Evolutionary conservation across 1,140 invertebrate species (phyloP).

Genomic region (Hylaeus anthracinus): DNA sequence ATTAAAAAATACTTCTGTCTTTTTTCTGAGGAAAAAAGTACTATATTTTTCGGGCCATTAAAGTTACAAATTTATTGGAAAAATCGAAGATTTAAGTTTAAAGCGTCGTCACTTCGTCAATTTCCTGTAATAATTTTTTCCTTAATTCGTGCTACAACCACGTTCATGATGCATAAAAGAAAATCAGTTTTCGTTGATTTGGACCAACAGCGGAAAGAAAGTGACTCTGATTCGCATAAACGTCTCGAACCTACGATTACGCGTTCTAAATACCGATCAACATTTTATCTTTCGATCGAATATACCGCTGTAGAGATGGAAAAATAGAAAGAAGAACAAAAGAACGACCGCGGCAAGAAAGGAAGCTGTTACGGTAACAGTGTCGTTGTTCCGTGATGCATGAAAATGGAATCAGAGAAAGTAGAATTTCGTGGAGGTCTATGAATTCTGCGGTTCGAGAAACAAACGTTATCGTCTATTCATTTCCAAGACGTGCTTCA

Average conservation of each 20-base stretch:
- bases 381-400: slow-evolving; percentile 36
- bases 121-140: too few species aligned
- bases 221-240: background rate
- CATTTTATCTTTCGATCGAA: background rate
- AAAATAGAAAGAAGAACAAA: slow-evolving; percentile 22
- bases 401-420: slow-evolving; percentile 53
- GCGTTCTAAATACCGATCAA: background rate
- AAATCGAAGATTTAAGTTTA: too few species aligned
- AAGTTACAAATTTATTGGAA: too few species aligned
- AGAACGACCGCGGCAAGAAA: slow-evolving; percentile 8
- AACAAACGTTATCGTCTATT: slow-evolving; percentile 7
- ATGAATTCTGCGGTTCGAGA: slow-evolving; percentile 29
- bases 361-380: slow-evolving; percentile 8
- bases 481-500: slow-evolving; percentile 2
- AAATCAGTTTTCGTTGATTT: too few species aligned
- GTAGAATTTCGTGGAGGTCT: slow-evolving; percentile 30
- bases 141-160: too few species aligned
- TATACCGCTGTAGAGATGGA: background rate
- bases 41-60: too few species aligned
- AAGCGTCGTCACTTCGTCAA: too few species aligned
- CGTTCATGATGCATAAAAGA: too few species aligned
- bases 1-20: too few species aligned
- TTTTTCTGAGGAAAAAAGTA: too few species aligned
- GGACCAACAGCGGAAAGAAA: background rate
- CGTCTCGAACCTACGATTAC: background rate